These are phyloP conservation scores for Leucophenga montana DNA, from an alignment of 2,888 invertebrate species.

Conservation along the genomic window DNA sequence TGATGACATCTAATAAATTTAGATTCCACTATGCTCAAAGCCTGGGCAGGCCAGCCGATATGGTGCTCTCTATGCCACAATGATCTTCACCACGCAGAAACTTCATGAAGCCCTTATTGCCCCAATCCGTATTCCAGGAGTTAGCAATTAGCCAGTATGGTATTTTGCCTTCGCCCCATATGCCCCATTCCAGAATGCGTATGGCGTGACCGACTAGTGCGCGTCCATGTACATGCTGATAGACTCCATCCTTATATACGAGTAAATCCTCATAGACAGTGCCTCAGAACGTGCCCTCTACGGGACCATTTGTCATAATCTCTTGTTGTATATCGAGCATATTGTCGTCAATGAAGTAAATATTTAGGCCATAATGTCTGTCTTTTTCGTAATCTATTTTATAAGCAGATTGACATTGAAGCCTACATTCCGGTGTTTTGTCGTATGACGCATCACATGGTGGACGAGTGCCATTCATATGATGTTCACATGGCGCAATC, in stretches of 20 bases:
- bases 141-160: constrained; percentile 94
- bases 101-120: constrained; percentile 89
- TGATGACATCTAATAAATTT: no score
- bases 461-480: constrained; percentile 84
- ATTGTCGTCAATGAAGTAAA: constrained; percentile 78
- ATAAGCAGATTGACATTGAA: constrained; percentile 80
- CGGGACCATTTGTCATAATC: constrained; percentile 88
- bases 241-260: constrained; percentile 87
- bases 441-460: constrained; percentile 80
- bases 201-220: constrained; percentile 90
- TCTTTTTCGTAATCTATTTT: constrained; percentile 81
- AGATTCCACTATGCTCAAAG: no score
- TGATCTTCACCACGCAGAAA: constrained; percentile 86
- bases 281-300: constrained; percentile 91
- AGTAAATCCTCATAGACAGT: constrained; percentile 90
- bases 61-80: constrained; percentile 82
- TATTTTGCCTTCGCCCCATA: constrained; percentile 77
- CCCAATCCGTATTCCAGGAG: constrained; percentile 96
- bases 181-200: constrained; percentile 92
- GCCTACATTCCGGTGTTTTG: constrained; percentile 86
- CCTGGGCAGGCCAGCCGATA: constrained; percentile 80
- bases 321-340: constrained; percentile 84
- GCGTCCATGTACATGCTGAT: constrained; percentile 82
- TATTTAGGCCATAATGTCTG: constrained; percentile 81
- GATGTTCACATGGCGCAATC: constrained; percentile 91